Percentiles rank a stretch among this genome's conserved stretches.
These are phyloP conservation scores for Trilocha varians DNA, from an alignment of 2,888 invertebrate species.

Conservation along the genomic window DNA sequence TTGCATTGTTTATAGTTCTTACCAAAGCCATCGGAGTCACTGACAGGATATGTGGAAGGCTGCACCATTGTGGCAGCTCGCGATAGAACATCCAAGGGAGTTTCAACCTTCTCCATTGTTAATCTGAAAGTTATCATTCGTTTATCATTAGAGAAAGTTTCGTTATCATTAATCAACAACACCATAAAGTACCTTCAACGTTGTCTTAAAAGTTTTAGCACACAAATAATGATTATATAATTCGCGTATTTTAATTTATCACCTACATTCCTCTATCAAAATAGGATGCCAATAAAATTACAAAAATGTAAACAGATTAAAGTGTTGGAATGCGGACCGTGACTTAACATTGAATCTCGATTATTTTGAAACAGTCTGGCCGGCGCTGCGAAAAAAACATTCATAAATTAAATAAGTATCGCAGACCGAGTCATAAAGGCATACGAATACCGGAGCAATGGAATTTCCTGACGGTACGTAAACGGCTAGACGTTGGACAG, in stretches of 20 bases:
- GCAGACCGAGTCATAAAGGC: slow-evolving; percentile 43
- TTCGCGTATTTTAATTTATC: neutral
- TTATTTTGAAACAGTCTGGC: slow-evolving; percentile 35
- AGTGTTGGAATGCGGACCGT: slow-evolving; percentile 4
- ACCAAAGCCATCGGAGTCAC: slow-evolving; percentile 72
- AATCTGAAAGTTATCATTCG: slow-evolving; percentile 5
- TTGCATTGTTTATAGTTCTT: slow-evolving; percentile 34
- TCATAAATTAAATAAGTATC: slow-evolving; percentile 23
- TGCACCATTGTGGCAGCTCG: slow-evolving; percentile 93
- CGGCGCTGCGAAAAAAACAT: slow-evolving; percentile 41
- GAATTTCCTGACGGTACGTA: slow-evolving; percentile 55
- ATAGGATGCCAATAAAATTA: slow-evolving; percentile 2
- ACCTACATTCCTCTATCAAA: slow-evolving; percentile 5
- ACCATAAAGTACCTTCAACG: neutral
- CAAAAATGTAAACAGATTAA: slow-evolving; percentile 4
- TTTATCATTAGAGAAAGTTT: neutral
- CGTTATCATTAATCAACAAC: neutral
- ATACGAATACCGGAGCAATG: slow-evolving; percentile 53
- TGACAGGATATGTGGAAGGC: slow-evolving; percentile 71
- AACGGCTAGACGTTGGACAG: slow-evolving; percentile 65
- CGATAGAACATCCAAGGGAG: slow-evolving; percentile 88
- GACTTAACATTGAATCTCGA: slow-evolving; percentile 13
- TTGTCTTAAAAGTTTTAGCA: neutral
- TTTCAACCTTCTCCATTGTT: slow-evolving; percentile 82
- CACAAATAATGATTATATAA: neutral